These are phyloP conservation scores for Limosa lapponica DNA, from an alignment of 2,797 vertebrate genomes.

Conservation along the genomic window DNA sequence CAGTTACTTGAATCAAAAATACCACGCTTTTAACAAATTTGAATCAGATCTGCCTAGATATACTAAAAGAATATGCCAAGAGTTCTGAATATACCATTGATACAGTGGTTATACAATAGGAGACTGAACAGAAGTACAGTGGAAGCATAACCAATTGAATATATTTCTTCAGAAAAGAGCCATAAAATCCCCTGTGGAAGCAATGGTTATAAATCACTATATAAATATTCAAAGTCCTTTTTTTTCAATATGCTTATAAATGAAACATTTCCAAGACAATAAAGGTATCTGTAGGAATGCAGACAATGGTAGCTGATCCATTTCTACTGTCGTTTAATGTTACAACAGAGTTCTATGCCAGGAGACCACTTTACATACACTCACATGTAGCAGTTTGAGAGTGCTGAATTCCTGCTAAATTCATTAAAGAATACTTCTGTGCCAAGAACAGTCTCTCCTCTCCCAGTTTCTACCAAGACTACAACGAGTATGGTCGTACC, in stretches of 20 bases:
- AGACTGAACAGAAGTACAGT: neutral
- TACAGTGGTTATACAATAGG: neutral
- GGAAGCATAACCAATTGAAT: neutral
- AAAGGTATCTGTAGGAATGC: neutral
- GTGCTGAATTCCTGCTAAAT: neutral
- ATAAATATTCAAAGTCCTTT: neutral
- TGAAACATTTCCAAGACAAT: neutral
- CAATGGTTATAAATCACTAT: neutral
- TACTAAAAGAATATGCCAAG: neutral
- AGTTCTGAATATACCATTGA: neutral
- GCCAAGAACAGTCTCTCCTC: neutral
- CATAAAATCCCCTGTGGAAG: neutral
- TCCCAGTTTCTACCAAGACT: neutral
- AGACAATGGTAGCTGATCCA: neutral
- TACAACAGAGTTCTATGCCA: neutral
- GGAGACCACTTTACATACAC: neutral
- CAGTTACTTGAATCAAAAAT: neutral
- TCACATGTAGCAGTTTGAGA: neutral
- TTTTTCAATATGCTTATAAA: neutral
- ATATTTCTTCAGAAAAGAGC: constrained; percentile 10
- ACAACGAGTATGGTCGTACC: neutral
- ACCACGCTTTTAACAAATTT: neutral
- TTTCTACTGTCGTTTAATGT: neutral
- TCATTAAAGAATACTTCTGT: neutral
- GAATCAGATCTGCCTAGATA: neutral